Base-by-base conservation (phyloP, 2,888 invertebrate species). In the Lasioglossum malachurum region DNA sequence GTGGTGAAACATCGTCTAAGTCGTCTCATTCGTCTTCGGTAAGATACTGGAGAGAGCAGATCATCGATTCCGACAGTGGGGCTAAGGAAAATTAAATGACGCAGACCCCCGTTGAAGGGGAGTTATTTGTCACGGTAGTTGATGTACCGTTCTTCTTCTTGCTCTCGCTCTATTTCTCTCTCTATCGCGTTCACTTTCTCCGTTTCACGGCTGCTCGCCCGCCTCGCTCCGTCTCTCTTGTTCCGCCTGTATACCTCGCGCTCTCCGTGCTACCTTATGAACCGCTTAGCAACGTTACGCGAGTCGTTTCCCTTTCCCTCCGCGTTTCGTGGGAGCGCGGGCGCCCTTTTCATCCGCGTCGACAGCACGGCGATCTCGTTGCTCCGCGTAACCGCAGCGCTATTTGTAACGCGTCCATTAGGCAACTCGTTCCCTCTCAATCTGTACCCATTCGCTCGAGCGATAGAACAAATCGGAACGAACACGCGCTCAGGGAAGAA, bases 21-120 rank as follows among this genome's bases (percentile, higher is more conserved):
- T 94, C 94, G 92, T 93, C 92, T 92, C 93, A 95, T 95, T 94
- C 94, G 94, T 95, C 94, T 95, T 94, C 93, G 92, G 92, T 93
- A 93, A 94, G 94, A 94, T 93, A 94, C 93, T 93, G 93, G 91
- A 91, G 92, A 93, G 93, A 93, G 93, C 90, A 94, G 94, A 95
- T 95, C 95, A 95, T 95, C 95, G 95, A 95, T 95, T 95, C 92
- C 92, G 92, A 92, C 90, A 91, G 91, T 91, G 87, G 91, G 92
- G 91, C 93, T 94, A 94, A 95, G 95, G 95, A 94, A 95, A 95
- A 95, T 95, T 95, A 95, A 95, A 95, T 95, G 95, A 95, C 94
- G 94, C 94, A 93, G 94, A 93, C 94, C 93, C 90, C 88, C 90
- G 92, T 91, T 93, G 94, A 94, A 94, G 94, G 94, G 93, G 93